phyloP scores from a whole-genome alignment of 2,888 invertebrate genomes.

The Stenichneumon culpator region DNA sequence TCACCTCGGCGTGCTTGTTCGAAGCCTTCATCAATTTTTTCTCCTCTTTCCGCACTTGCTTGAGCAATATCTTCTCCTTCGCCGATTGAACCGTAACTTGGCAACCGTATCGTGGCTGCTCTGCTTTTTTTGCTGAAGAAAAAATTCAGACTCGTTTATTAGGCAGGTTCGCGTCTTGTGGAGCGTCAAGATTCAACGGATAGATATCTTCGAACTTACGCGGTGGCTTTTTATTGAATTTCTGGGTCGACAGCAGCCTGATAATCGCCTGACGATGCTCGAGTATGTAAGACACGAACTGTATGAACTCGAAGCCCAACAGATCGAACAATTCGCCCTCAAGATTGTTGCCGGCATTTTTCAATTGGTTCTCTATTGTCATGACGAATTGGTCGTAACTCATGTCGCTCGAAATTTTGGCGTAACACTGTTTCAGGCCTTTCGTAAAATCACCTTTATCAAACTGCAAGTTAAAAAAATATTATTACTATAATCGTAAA shows the following conservation, averaged over 20 bases:
- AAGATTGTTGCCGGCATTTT: slow-evolving; percentile 87
- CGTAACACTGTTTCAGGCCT: slow-evolving; percentile 86
- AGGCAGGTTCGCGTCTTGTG: slow-evolving; percentile 85
- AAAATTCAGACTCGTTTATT: slow-evolving; percentile 87
- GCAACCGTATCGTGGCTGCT: slow-evolving; percentile 89
- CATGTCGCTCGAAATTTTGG: slow-evolving; percentile 84
- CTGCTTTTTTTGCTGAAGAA: slow-evolving; percentile 81
- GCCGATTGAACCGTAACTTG: slow-evolving; percentile 95
- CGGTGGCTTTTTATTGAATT: slow-evolving; percentile 62
- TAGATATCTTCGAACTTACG: not conserved
- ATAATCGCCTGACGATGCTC: slow-evolving; percentile 77
- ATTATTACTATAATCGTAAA: slow-evolving; percentile 26
- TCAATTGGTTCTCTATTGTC: slow-evolving; percentile 88
- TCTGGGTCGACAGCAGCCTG: slow-evolving; percentile 70
- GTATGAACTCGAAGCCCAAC: slow-evolving; percentile 91
- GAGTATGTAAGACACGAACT: slow-evolving; percentile 81
- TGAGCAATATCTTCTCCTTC: slow-evolving; percentile 91
- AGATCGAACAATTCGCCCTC: slow-evolving; percentile 95
- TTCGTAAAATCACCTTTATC: slow-evolving; percentile 87
- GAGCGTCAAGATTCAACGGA: slow-evolving; percentile 27
- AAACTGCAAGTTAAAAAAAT: slow-evolving; percentile 83
- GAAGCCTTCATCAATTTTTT: slow-evolving; percentile 89
- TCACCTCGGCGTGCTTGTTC: slow-evolving; percentile 82
- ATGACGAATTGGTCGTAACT: slow-evolving; percentile 88
- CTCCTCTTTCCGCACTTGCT: slow-evolving; percentile 93